Evolutionary conservation across 2,797 vertebrate genomes (phyloP).

Genomic region (Octomys mimax): DNA sequence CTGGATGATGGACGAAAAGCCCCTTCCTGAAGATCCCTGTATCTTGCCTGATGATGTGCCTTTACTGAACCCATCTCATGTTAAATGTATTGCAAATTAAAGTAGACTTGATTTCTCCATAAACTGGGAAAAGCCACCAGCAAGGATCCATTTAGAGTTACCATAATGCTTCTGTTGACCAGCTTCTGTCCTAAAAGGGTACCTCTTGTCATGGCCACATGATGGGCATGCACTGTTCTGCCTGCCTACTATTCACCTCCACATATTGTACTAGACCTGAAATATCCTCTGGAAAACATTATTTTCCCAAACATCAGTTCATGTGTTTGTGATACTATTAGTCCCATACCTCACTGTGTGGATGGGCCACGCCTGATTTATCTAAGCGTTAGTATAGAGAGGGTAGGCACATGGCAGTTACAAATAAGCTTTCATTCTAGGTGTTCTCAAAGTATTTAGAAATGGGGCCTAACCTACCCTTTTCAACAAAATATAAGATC

Average conservation of each 20-base stretch:
- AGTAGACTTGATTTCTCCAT: slow-evolving; percentile 2
- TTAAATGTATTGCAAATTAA: background rate
- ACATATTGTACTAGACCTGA: background rate
- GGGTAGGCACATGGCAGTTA: background rate
- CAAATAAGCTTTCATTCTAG: background rate
- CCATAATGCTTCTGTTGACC: background rate
- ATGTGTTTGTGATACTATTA: background rate
- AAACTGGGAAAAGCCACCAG: background rate
- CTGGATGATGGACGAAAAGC: background rate
- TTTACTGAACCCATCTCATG: slow-evolving; percentile 24
- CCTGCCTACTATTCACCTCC: background rate
- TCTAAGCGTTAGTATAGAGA: background rate
- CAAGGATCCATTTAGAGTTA: background rate
- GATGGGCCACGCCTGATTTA: background rate
- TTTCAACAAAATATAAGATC: background rate
- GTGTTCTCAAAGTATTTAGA: background rate
- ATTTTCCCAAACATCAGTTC: background rate
- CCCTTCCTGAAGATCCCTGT: background rate
- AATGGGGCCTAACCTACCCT: background rate
- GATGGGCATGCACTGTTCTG: background rate
- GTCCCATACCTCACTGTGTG: background rate
- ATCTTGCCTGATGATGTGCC: background rate
- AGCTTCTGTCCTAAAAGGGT: background rate
- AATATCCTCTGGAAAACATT: slow-evolving; percentile 28
- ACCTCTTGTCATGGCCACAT: background rate